Evolutionary conservation across 1,140 invertebrate genomes (phyloP).

Genomic region (Calliopsis andreniformis): DNA sequence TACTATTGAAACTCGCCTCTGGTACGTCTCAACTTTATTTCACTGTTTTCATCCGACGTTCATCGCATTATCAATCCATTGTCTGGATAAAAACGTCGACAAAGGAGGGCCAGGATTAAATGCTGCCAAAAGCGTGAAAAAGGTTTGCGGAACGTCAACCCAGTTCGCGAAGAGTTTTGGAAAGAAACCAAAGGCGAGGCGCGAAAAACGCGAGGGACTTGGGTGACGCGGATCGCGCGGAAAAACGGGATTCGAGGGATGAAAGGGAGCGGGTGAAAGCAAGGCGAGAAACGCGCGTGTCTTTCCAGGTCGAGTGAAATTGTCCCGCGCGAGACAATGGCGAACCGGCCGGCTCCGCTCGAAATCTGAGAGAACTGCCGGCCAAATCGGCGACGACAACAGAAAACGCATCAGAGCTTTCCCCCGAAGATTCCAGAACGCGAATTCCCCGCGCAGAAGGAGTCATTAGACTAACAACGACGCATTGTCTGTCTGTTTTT

Average conservation of each 20-base stretch:
- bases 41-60: no score
- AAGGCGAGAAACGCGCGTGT: not conserved
- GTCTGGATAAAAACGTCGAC: not conserved
- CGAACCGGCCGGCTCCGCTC: not conserved
- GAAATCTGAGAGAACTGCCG: not conserved
- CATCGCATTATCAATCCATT: conserved; percentile 2
- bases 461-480: conserved; percentile 47
- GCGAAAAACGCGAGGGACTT: no score
- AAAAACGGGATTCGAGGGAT: not conserved
- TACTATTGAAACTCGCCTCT: not conserved
- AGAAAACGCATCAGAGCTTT: conserved; percentile 18
- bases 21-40: not conserved
- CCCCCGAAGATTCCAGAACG: not conserved
- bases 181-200: not conserved
- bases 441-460: conserved; percentile 10
- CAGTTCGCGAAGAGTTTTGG: not conserved
- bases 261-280: not conserved
- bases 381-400: no score
- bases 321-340: not conserved
- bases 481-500: conserved; percentile 27
- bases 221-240: no score
- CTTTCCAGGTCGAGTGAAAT: conserved; percentile 19
- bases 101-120: not conserved
- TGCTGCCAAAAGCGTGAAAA: not conserved
- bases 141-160: not conserved